These are phyloP conservation scores for Microcebus griseorufus DNA, from an alignment of 2,113 vertebrate species.

Conservation along the genomic window DNA sequence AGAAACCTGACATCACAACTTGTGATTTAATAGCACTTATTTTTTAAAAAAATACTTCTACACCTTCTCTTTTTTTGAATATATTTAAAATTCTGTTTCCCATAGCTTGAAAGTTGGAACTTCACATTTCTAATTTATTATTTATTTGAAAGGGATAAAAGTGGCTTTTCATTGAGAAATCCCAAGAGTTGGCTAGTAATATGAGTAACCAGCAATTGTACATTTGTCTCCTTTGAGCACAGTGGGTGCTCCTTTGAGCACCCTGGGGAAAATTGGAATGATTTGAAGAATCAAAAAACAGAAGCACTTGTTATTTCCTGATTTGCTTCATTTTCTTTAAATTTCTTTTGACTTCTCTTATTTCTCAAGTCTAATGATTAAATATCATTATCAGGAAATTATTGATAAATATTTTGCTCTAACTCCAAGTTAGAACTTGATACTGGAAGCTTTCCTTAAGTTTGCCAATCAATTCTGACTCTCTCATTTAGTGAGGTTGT, in stretches of 20 bases:
- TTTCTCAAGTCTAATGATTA: background rate
- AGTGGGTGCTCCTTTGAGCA: background rate
- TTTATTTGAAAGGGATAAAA: background rate
- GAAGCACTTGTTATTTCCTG: background rate
- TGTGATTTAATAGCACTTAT: background rate
- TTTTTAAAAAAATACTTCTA: background rate
- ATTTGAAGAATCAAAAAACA: background rate
- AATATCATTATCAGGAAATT: background rate
- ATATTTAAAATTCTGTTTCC: background rate
- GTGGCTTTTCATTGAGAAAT: background rate
- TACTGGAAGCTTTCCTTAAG: background rate
- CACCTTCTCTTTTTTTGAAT: background rate
- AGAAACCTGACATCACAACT: background rate
- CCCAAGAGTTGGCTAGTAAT: background rate
- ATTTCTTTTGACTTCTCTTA: background rate
- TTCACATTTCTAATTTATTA: background rate
- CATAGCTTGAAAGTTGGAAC: background rate
- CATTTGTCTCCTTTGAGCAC: background rate
- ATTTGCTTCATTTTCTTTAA: background rate
- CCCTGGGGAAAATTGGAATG: background rate
- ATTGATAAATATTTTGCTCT: background rate
- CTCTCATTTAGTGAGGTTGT: background rate
- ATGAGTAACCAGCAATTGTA: background rate
- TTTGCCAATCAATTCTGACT: background rate
- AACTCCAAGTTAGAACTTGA: background rate